Evolutionary conservation across 2,888 invertebrate species (phyloP).

Genomic region (Rotaria sp.): DNA sequence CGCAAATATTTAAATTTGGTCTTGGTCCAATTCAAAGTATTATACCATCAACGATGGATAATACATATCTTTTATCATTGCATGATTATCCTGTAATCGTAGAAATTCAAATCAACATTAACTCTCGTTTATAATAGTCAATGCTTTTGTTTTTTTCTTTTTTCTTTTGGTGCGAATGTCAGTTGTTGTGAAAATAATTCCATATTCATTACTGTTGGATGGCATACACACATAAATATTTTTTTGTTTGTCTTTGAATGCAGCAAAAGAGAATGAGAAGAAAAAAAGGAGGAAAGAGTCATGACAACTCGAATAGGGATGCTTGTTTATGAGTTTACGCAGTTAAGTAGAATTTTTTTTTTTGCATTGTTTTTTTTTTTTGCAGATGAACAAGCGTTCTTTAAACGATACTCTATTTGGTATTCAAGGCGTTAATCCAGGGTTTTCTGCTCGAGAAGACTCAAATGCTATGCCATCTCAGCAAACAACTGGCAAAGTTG

Average conservation of each 20-base stretch:
- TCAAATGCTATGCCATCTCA: not conserved
- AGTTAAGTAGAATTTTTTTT: not conserved
- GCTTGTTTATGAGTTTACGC: not conserved
- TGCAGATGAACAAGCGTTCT: not conserved
- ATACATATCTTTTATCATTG: not conserved
- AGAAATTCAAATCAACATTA: not conserved
- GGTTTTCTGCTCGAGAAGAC: not conserved
- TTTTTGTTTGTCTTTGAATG: too few relatives aligned
- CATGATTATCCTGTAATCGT: not conserved
- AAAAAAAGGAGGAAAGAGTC: slow-evolving; percentile 1
- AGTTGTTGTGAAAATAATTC: too few relatives aligned
- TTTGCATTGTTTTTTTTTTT: not conserved
- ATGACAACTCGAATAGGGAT: not conserved
- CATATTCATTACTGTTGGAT: not conserved
- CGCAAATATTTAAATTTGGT: not conserved
- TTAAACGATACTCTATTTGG: not conserved
- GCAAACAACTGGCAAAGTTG: not conserved
- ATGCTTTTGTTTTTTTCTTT: too few relatives aligned
- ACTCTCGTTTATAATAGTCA: not conserved
- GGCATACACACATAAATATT: not conserved
- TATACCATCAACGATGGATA: not conserved
- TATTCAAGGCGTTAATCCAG: slow-evolving; percentile 6
- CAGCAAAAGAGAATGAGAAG: not conserved
- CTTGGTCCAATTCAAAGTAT: not conserved
- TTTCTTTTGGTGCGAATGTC: too few relatives aligned